Evolutionary conservation across 2,113 vertebrate genomes (phyloP), one percentile per base, ranked within the genome.

Genomic region (Willisornis vidua): DNA sequence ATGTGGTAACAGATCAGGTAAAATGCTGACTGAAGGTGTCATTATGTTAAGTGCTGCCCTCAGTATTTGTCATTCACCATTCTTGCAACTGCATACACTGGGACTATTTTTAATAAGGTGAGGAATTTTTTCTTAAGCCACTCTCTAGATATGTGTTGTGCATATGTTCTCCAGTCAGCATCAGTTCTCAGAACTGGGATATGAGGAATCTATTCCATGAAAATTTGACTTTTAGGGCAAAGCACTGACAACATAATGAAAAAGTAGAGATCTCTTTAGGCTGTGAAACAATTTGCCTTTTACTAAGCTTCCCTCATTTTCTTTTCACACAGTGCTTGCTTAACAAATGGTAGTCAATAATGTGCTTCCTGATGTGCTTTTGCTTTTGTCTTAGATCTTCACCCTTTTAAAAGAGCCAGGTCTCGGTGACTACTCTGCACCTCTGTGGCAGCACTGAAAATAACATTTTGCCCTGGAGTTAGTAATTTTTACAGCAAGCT

Each of bases 401-500:
- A 63, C 33, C 33, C 26, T 55, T 87, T 91, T 67, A 79, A 92
- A 65, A 41, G 16, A 31, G 45, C 12, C 1, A 3, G 48, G 39
- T 70, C 59, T 62, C 0, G 0, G 61, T 89, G 74, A 61, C 62
- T 85, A 6, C 31, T 89, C 48, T 81, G 65, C 57, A 37, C 24
- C 57, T 77, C 28, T 33, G 1, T 75, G 31, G 65, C 48, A 89
- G 35, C 24, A 33, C 23, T 29, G 51, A 37, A 84, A 75, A 62
- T 91, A 75, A 58, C 67, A 49, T 82, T 93, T 93, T 95, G 45
- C 62, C 89, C 83, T 62, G 37, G 61, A 86, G 79, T 89, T 73
- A 61, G 54, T 73, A 41, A 39, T 89, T 92, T 93, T 93, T 94
- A 85, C n/a, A 49, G 49, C 43, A 79, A 51, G 57, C 58, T 87